Conservation (phyloP, 2,888 invertebrate genomes). For the Myathropa florea region DNA sequence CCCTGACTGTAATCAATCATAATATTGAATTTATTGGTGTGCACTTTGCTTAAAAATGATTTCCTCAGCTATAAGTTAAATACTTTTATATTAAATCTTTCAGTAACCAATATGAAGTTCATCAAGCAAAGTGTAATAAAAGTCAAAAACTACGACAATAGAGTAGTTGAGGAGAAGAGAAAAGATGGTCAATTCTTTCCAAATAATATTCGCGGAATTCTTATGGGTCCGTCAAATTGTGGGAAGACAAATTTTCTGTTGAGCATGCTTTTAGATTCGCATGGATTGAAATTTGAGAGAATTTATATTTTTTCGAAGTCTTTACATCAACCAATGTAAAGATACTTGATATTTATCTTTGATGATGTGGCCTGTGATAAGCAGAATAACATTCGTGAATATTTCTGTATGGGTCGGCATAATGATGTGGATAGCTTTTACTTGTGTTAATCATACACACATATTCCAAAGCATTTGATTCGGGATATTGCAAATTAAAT, state of each 20-base stretch:
- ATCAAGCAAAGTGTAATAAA: neutral
- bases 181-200: neutral
- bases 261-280: no score
- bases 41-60: neutral
- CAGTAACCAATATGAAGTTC: neutral
- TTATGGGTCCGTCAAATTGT: neutral
- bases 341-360: neutral
- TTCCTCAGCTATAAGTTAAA: neutral
- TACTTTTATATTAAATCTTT: neutral
- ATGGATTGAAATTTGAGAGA: neutral
- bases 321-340: neutral
- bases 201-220: neutral
- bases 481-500: conserved; percentile 76
- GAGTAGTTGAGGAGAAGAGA: neutral
- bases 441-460: conserved; percentile 44
- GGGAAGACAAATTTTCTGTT: neutral
- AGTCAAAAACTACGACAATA: neutral
- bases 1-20: neutral
- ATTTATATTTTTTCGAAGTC: neutral
- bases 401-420: conserved; percentile 72
- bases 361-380: neutral
- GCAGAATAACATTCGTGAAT: neutral
- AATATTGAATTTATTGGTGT: neutral
- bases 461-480: conserved; percentile 76
- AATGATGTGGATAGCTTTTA: conserved; percentile 26